A percentile compares a stretch with the other conserved stretches of the same genome.
Evolutionary conservation across 2,797 vertebrate species (phyloP).

Genomic region (Eurystomus glaucurus): DNA sequence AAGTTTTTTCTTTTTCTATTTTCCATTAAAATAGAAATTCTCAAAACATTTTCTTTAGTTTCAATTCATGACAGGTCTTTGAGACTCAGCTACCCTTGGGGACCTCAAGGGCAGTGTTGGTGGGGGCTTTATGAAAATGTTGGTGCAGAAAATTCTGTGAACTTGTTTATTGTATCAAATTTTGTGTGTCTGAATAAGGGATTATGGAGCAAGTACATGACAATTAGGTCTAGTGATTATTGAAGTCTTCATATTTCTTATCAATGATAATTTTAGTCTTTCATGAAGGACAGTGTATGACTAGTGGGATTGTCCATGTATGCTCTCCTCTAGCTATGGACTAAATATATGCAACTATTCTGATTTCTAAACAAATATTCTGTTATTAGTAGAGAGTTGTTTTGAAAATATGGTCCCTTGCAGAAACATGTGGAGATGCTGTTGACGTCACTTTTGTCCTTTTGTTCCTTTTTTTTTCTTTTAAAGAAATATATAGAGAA

Average conservation of each 20-base stretch:
- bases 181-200: neutral
- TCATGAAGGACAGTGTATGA: neutral
- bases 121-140: neutral
- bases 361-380: neutral
- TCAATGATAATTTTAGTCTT: neutral
- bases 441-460: conserved; percentile 18
- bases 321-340: neutral
- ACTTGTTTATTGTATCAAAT: neutral
- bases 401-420: neutral
- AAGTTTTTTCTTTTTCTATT: rapidly evolving
- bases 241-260: neutral
- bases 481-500: conserved; percentile 17
- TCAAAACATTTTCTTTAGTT: neutral
- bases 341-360: neutral
- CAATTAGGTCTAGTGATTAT: neutral
- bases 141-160: neutral
- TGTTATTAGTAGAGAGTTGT: neutral
- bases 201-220: neutral
- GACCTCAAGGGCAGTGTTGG: neutral
- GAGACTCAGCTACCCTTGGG: neutral
- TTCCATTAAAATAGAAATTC: neutral
- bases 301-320: neutral
- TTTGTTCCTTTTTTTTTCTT: conserved; percentile 8
- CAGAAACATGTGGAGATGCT: neutral
- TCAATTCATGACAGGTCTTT: neutral